Evolutionary conservation across 2,797 vertebrate genomes (phyloP), one percentile per base, ranked within the genome.

Genomic region (Anniella stebbinsi): DNA sequence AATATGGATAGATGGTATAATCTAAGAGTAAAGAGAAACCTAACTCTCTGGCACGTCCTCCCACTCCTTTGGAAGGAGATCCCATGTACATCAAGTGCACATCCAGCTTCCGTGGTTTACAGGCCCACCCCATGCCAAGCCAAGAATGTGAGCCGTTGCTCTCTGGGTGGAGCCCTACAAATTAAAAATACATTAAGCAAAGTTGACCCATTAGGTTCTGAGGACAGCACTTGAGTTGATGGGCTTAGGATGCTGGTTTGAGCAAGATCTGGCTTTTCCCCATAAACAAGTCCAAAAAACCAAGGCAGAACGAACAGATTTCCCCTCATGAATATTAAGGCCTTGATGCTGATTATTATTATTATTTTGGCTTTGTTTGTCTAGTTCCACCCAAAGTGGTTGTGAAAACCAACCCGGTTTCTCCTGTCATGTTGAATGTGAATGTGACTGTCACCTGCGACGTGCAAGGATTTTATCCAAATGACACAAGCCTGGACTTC

Each of bases 341-440:
- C 36, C 36, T 36, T 54, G 45, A 30, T 28, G 3, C 18, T 4
- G 45, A 51, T 82, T 15, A n/a, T n/a, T n/a, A n/a, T n/a, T n/a
- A n/a, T n/a, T n/a, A 83, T 36, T 83, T 69, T 38, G n/a, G 48
- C 60, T 93, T 77, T 93, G 38, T 92, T 80, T 91, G 18, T 45
- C 70, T 92, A 96, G 95, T 96, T 41, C 0, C 92, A 0, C 95
- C 95, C 84, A 41, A 0, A 0, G 1, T 94, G 0, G 13, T 0
- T 0, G 28, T 95, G 88, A 36, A 0, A 0, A 0, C 76, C 2
- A 69, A 7, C 1, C 70, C 48, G 0, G 25, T 48, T 0, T 54
- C 66, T 77, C 45, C 51, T 17, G 0, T 30, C 28, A 0, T 2
- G 38, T 48, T 72, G 60, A 94, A 88, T 76, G 1, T 0, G 57